Evolutionary conservation across 2,888 invertebrate genomes (phyloP), one percentile per base, ranked within the genome.

Genomic region (Oscheius sp.): DNA sequence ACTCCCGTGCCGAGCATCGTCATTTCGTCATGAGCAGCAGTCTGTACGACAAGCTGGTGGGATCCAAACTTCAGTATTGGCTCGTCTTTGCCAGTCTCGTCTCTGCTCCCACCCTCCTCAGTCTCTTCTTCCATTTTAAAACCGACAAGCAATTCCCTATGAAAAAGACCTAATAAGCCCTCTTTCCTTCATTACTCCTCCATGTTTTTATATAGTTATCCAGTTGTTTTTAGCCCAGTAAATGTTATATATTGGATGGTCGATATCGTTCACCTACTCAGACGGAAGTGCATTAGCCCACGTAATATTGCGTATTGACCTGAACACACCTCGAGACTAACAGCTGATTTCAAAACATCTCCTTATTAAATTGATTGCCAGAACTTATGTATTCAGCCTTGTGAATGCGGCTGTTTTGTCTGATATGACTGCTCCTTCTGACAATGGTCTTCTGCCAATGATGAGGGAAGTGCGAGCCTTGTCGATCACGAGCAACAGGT

Each of bases 401-500:
- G 13, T 37, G 37, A 2, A 35, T 37, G 37, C n/a, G 10, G 37
- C 32, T 32, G 7, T 32, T 21, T 33, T 60, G 11, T 7, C 35
- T n/a, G 35, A 10, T 35, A 60, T 60, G 60, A 35, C 37, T 7
- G 60, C 7, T 10, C 11, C 1, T 33, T 7, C 10, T n/a, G 60
- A 60, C 4, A 37, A 37, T 4, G 7, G n/a, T 10, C 35, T 33
- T 11, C 37, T 37, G n/a, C 10, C 70, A 13, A 53, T 53, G 9
- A 10, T 21, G 9, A 21, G 71, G 11, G 58, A 29, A 42, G 71
- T 59, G 10, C 32, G 71, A 33, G 71, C 71, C 32, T 58, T 58
- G 2, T 71, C 71, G 3, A 59, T 71, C 35, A 50, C 33, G 11
- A 71, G 71, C 57, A 71, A 71, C 60, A 59, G 37, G 47, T 71